Evolutionary conservation across 2,113 vertebrate genomes (phyloP), one percentile per base, ranked within the genome.

Genomic region (Arenaria interpres): DNA sequence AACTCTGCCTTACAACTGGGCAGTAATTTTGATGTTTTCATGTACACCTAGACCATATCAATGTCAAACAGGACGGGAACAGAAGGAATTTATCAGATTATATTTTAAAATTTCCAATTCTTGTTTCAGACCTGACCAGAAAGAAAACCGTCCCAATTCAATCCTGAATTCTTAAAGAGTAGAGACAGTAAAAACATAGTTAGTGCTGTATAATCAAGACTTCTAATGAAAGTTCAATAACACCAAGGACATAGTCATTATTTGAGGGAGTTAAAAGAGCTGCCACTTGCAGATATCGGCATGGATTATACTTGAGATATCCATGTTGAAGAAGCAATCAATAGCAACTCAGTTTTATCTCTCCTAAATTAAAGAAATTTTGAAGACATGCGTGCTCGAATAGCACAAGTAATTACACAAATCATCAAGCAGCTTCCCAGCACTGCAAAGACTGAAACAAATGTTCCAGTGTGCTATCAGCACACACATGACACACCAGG

Each of bases 361-460:
- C 78, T 87, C 77, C 48, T 93, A 96, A 96, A 41, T 96, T 94
- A 71, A 97, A 86, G 84, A 89, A 96, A 96, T 97, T 97, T 96
- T 97, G 87, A 97, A 97, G 91, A 95, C 45, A 94, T 81, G 41
- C 4, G 14, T 97, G 90, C 85, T 97, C 97, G 82, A 98, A 86
- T 96, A 98, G 91, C 77, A 95, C 85, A 89, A 94, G 76, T 94
- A 98, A 95, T 97, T 98, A 96, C 89, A 96, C 76, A 97, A 97
- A 97, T 86, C 75, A 97, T 96, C 78, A 97, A 97, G 81, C 46
- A 18, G 7, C 37, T 96, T 97, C 83, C 78, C 89, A 94, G 76
- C 76, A 50, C 91, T 92, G 84, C 67, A 94, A 96, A 95, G 94
- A 94, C 67, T 78, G 72, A 37, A 94, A 94, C 37, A 90, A 97